A percentile compares a stretch with the other conserved stretches of the same genome.
Conservation (phyloP, 2,113 vertebrate genomes). For the Cepphus grylle region DNA sequence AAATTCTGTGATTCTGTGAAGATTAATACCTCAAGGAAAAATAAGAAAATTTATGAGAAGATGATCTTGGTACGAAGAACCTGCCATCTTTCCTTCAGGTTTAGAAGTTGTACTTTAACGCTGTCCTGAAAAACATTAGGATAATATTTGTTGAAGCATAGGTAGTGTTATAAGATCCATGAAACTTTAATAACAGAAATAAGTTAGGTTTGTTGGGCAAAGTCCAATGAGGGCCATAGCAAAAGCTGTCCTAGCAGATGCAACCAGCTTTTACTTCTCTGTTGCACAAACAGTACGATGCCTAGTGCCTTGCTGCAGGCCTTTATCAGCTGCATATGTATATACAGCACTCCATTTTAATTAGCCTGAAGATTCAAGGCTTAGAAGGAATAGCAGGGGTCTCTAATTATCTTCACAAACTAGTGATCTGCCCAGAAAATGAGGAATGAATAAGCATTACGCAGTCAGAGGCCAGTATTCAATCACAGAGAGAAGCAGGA, state of each 20-base stretch:
- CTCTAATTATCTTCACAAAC: constrained; percentile 69
- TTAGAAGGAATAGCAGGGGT: constrained; percentile 52
- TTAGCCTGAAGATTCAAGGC: constrained; percentile 64
- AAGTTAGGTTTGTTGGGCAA: neutral
- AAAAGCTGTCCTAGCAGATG: neutral
- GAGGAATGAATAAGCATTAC: constrained; percentile 60
- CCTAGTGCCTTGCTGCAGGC: neutral
- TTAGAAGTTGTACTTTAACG: neutral
- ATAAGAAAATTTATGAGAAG: neutral
- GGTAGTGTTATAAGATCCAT: neutral
- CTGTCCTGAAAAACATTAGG: neutral
- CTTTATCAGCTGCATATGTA: constrained; percentile 31
- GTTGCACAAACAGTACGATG: neutral
- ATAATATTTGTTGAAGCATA: neutral
- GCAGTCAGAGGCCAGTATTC: constrained; percentile 52
- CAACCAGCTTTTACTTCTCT: neutral
- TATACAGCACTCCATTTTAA: constrained; percentile 62
- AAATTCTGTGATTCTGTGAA: too few species aligned
- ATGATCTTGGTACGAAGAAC: neutral
- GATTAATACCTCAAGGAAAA: neutral
- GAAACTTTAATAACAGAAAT: neutral
- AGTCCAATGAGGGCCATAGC: neutral
- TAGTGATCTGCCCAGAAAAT: constrained; percentile 61
- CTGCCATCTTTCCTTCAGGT: neutral
- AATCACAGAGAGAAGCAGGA: constrained; percentile 41